Percentiles rank a stretch among this genome's conserved stretches.
Conservation (phyloP, 2,888 invertebrate species). For the Eugnorisma glareosa region DNA sequence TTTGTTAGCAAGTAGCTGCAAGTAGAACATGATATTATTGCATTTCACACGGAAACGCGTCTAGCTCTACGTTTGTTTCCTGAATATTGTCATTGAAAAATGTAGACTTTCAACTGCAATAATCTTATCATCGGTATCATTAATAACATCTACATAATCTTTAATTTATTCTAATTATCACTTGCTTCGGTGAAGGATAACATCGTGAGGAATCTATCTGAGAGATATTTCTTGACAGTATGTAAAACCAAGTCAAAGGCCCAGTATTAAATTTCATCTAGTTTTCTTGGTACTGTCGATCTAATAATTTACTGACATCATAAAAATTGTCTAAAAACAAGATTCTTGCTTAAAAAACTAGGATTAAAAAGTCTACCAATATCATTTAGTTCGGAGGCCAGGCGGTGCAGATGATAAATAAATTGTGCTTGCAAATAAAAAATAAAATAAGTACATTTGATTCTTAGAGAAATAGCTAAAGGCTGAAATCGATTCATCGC, state of each 20-base stretch:
- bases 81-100: slow-evolving; percentile 34
- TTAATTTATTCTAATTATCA: too few relatives aligned
- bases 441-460: background rate
- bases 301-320: background rate
- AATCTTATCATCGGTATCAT: background rate
- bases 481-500: background rate
- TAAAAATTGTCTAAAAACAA: slow-evolving; percentile 1
- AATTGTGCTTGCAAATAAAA: background rate
- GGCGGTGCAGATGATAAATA: background rate
- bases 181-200: too few relatives aligned
- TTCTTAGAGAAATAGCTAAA: slow-evolving; percentile 1
- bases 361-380: slow-evolving; percentile 13
- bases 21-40: slow-evolving; percentile 21
- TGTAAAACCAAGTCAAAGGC: too few relatives aligned
- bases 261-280: too few relatives aligned
- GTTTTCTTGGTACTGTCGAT: background rate
- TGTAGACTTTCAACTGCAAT: slow-evolving; percentile 4
- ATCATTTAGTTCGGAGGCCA: background rate
- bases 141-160: background rate
- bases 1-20: slow-evolving; percentile 24
- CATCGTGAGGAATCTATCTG: too few relatives aligned
- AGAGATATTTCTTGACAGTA: too few relatives aligned
- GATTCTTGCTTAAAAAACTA: slow-evolving; percentile 18
- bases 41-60: slow-evolving; percentile 42
- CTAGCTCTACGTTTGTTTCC: slow-evolving; percentile 33